phyloP scores from a whole-genome alignment of 2,797 vertebrate genomes.

The Nannoperca obscura region DNA sequence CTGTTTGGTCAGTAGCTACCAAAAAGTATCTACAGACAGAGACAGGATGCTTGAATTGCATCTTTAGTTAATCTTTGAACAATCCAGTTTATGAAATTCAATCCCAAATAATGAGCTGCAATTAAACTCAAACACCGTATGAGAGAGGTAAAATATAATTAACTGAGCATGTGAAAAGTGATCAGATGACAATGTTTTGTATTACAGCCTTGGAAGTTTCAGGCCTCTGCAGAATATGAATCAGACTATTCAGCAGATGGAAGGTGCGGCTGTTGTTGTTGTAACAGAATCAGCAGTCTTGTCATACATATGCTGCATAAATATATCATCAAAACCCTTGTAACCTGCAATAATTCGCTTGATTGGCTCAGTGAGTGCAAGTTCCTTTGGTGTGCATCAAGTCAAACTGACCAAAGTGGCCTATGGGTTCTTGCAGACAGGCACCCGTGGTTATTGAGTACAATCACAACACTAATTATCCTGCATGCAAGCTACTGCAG shows the following conservation, averaged over 20 bases:
- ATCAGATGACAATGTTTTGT: conserved; percentile 50
- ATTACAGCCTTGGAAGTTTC: conserved; percentile 52
- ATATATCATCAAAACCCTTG: conserved; percentile 76
- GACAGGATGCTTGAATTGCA: conserved; percentile 11
- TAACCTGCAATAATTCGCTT: conserved; percentile 80
- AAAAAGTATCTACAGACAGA: conserved; percentile 20
- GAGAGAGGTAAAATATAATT: conserved; percentile 53
- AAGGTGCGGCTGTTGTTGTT: conserved; percentile 63
- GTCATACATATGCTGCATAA: conserved; percentile 77
- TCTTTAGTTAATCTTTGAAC: conserved; percentile 15
- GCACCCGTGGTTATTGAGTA: conserved; percentile 72
- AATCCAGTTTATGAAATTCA: conserved; percentile 44
- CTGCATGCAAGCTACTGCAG: conserved; percentile 78
- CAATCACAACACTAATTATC: conserved; percentile 83
- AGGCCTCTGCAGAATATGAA: conserved; percentile 56
- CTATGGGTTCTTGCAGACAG: conserved; percentile 70
- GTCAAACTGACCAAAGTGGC: conserved; percentile 79
- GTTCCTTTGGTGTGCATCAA: conserved; percentile 71
- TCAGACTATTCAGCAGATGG: conserved; percentile 71
- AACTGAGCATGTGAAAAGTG: conserved; percentile 38
- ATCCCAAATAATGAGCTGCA: conserved; percentile 49
- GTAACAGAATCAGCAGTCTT: conserved; percentile 76
- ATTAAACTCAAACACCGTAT: conserved; percentile 40
- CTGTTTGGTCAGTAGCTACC: conserved; percentile 17
- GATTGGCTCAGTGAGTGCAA: conserved; percentile 71